Base-by-base conservation (phyloP, 92 coral and sea anemone species). In the Siderastrea siderea region DNA sequence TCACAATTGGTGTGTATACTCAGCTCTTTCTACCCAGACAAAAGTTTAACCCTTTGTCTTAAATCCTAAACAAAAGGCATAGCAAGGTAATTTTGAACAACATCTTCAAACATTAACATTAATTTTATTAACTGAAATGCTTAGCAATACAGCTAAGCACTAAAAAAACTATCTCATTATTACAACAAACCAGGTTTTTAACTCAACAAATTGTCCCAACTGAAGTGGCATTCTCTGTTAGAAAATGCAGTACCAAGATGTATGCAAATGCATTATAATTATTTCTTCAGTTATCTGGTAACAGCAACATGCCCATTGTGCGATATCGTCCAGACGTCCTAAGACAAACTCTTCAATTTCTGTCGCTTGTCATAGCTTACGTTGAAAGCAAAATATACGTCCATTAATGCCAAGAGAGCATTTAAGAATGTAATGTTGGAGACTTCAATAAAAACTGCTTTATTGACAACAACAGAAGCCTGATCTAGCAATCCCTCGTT, bases 241-340 rank as follows among this genome's bases (percentile, higher is more conserved):
- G 38, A 73, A 73, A 46, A 73, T 73, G 65, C 78, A 73, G 78
- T 73, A 73, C 60, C 60, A 73, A 57, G 47, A 73, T 17, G 47
- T 73, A 73, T 73, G 47, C 54, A 73, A 68, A 68, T 68, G 74
- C 50, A 68, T 68, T 68, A 68, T 68, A 38, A 68, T 68, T 68
- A 68, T 68, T 48, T 46, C 78, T 73, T 50, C 51, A 76, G 66
- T 76, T 77, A 77, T 57, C 81, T 54, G 79, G 79, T 52, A 75
- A 52, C 79, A 75, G 43, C 52, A 77, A 58, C 81, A 78, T 46
- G 83, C 83, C 62, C 71, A 65, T n/a, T n/a, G 71, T 63, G 47
- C 83, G 58, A 79, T 78, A 63, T 60, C 71, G 71, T 63, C 62
- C 71, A 79, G 83, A 79, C 60, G 59, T 46, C 73, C 83, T 16